Conservation (phyloP, 2,113 vertebrate genomes). For the Circaetus gallicus region DNA sequence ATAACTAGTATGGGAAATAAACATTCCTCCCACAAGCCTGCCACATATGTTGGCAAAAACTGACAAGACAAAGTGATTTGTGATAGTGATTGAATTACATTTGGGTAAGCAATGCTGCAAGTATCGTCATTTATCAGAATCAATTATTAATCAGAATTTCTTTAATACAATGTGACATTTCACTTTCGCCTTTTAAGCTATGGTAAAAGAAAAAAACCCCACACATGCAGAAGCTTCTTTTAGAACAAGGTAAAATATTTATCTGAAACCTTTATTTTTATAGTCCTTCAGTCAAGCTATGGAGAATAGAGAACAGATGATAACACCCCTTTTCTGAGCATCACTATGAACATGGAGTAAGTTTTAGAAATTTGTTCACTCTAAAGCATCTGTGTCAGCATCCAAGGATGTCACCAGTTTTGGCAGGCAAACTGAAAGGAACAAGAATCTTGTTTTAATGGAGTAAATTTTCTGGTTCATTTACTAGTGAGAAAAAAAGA, state of each 20-base stretch:
- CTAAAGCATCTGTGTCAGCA: not conserved
- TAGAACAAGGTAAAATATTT: not conserved
- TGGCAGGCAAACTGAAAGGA: not conserved
- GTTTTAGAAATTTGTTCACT: not conserved
- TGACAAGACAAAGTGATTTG: not conserved
- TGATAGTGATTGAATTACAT: not conserved
- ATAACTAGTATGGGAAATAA: not conserved
- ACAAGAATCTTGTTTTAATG: not conserved
- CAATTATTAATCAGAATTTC: not conserved
- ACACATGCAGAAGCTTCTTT: not conserved
- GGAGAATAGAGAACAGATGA: not conserved
- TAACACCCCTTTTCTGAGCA: not conserved
- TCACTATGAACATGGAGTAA: not conserved
- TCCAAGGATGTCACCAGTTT: not conserved
- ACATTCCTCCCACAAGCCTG: not conserved
- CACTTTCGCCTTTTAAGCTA: not conserved
- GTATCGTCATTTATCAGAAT: not conserved
- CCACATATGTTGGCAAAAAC: not conserved
- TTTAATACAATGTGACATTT: not conserved
- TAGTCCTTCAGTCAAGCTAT: not conserved
- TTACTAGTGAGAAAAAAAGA: not conserved
- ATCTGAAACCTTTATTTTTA: not conserved
- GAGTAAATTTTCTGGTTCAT: not conserved
- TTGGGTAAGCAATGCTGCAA: not conserved
- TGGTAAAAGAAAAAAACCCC: not conserved